Base-by-base conservation (phyloP, 2,888 invertebrate species). In the Coenonympha glycerion region DNA sequence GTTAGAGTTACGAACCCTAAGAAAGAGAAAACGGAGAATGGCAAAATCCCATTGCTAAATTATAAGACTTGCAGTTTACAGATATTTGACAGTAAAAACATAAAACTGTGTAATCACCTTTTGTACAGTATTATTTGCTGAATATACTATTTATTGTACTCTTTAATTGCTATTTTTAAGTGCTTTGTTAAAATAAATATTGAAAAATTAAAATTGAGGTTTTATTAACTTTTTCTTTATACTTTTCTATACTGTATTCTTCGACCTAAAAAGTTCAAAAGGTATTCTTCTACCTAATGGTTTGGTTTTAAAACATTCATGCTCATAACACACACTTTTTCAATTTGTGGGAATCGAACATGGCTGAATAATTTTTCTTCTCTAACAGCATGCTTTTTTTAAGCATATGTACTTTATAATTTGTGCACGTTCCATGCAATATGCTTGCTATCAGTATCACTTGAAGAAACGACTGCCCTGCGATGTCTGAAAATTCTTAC, bases 111-210 rank as follows among this genome's bases (percentile, higher is more conserved):
- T 83, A 80, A 82, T 84, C 77, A 70, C 71, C 76, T 75, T 16
- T 66, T 79, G 87, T 87, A 87, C 87, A 87, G 87, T 87, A 87
- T 87, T 87, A 87, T 86, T 87, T 86, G 82, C 84, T 84, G 79
- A 76, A 69, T 82, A 81, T 73, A 75, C 75, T 86, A 86, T 85
- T 87, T 85, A 86, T 86, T 84, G 69, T 84, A 84, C 73, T 71
- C 67, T 68, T 65, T 76, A 77, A 75, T 68, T 65, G 67, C 66
- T 81, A 77, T 70, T 71, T 73, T 72, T 85, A 86, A 82, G 80
- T 68, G 84, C 84, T 82, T 85, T 84, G 81, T 85, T 86, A 79
- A 70, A 74, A 56, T 75, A 81, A 77, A 63, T 45, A 47, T 47
- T 40, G 50, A 41, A 53, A 58, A 59, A 57, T 51, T 9, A 3